phyloP scores from a whole-genome alignment of 2,797 vertebrate genomes.

The Cercopithecus petaurista region DNA sequence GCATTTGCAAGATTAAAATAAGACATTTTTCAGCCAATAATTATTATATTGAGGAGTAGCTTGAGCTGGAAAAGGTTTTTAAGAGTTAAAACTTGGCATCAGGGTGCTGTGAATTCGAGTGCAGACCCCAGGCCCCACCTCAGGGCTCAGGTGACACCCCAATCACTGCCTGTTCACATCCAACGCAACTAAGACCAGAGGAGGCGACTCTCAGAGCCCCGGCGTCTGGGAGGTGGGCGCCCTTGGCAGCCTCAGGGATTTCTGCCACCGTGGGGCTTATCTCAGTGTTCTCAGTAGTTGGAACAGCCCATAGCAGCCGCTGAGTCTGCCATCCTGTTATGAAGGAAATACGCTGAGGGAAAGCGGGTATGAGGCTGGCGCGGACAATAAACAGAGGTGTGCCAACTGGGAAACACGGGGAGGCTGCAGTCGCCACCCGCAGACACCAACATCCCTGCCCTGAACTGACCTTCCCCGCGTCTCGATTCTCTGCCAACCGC shows the following conservation, averaged over 20 bases:
- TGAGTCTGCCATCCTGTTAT: constrained; percentile 69
- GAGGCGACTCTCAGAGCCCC: neutral
- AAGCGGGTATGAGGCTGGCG: neutral
- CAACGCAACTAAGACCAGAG: accelerated
- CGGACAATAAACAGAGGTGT: constrained; percentile 37
- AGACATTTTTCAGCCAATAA: neutral
- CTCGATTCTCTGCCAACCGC: neutral
- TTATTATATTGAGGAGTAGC: accelerated
- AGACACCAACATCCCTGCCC: neutral
- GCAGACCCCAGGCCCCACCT: neutral
- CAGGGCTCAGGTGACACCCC: accelerated
- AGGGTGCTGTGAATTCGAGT: neutral
- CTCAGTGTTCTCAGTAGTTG: constrained; percentile 5
- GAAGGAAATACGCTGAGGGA: constrained; percentile 54
- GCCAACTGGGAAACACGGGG: constrained; percentile 46
- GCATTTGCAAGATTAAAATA: neutral
- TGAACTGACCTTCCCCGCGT: neutral
- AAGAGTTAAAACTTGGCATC: neutral
- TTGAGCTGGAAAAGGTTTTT: neutral
- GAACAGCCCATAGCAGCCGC: neutral
- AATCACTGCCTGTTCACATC: neutral
- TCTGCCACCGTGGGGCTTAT: neutral
- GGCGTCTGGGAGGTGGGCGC: neutral
- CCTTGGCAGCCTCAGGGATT: neutral
- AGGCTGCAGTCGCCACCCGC: neutral